These are phyloP conservation scores for Lacerta viridis DNA, from an alignment of 2,797 vertebrate species.

Conservation along the genomic window DNA sequence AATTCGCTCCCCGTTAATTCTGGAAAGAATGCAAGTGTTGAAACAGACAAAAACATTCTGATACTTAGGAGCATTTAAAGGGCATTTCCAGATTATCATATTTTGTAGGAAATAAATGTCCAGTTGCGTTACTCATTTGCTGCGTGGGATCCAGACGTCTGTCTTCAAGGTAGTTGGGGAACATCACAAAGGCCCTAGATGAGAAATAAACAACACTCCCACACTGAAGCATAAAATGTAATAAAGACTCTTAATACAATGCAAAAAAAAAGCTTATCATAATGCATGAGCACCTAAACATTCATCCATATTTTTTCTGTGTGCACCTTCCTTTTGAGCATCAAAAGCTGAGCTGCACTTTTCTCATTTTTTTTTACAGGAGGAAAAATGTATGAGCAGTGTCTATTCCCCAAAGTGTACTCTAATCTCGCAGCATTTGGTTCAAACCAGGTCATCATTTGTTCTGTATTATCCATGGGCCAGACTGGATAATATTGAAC, in stretches of 20 bases:
- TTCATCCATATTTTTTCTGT: neutral
- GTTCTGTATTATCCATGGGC: rapidly evolving
- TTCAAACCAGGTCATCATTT: slow-evolving; percentile 18
- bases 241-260: neutral
- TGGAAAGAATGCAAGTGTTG: slow-evolving; percentile 27
- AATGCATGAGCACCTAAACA: neutral
- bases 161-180: neutral
- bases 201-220: slow-evolving; percentile 3
- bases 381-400: neutral
- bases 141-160: neutral
- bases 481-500: neutral
- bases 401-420: neutral
- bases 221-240: neutral
- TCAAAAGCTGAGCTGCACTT: neutral
- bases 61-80: neutral
- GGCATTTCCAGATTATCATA: slow-evolving; percentile 14
- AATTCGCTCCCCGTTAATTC: slow-evolving; percentile 10
- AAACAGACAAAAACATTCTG: slow-evolving; percentile 28
- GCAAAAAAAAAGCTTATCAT: neutral
- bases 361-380: neutral
- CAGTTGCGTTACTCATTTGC: slow-evolving; percentile 1
- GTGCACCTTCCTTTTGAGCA: neutral
- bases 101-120: slow-evolving; percentile 17
- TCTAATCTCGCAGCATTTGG: slow-evolving; percentile 2
- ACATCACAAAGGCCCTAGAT: neutral